These are phyloP conservation scores for Drosophila demipolita DNA, from an alignment of 2,888 invertebrate species.

Conservation along the genomic window DNA sequence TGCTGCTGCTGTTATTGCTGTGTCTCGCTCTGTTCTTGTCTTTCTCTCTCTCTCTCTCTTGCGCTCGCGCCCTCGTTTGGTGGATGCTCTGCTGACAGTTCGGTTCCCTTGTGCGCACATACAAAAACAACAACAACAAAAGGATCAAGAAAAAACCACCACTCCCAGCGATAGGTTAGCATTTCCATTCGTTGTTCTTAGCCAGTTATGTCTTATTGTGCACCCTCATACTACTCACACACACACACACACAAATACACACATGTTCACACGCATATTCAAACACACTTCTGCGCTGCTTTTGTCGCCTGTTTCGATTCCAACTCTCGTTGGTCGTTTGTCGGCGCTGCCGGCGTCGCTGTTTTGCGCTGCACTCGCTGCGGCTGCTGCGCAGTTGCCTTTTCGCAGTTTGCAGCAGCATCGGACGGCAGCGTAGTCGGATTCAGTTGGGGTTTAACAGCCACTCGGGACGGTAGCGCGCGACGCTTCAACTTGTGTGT, in stretches of 20 bases:
- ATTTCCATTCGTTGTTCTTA: slow-evolving; percentile 61
- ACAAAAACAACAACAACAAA: background rate
- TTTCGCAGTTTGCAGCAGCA: slow-evolving; percentile 66
- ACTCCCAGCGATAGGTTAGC: slow-evolving; percentile 77
- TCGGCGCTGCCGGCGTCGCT: slow-evolving; percentile 36
- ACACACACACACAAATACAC: slow-evolving; percentile 6
- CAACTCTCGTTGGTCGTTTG: slow-evolving; percentile 76
- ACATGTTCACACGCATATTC: background rate
- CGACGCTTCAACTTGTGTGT: slow-evolving; percentile 75
- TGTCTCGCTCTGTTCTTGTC: background rate
- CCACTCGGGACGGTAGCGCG: slow-evolving; percentile 85
- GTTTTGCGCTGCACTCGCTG: slow-evolving; percentile 36
- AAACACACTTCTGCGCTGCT: background rate
- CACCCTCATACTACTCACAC: slow-evolving; percentile 19
- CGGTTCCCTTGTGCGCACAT: slow-evolving; percentile 53
- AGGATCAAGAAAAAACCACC: slow-evolving; percentile 54
- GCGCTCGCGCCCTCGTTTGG: slow-evolving; percentile 44
- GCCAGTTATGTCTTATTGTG: slow-evolving; percentile 46
- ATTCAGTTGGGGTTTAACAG: slow-evolving; percentile 86
- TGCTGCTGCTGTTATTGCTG: background rate
- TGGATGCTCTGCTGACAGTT: slow-evolving; percentile 74
- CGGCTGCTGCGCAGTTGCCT: slow-evolving; percentile 61
- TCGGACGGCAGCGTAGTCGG: slow-evolving; percentile 79
- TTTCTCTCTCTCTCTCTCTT: slow-evolving; percentile 11
- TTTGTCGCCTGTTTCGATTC: slow-evolving; percentile 69